Conservation (phyloP, 2,888 invertebrate genomes). For the Cataglyphis rosenhaueri region DNA sequence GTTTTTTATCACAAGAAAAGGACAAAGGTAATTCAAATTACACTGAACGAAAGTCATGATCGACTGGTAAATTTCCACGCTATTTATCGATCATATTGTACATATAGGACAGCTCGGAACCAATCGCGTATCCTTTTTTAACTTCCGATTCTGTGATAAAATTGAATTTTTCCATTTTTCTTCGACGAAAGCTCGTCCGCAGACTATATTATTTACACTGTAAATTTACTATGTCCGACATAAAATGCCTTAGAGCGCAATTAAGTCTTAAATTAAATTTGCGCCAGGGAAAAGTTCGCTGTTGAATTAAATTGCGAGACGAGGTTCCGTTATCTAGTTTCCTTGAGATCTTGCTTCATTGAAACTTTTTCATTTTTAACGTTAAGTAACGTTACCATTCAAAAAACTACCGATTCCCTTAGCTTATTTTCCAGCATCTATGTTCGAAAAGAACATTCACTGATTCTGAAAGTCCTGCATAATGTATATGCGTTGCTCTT, state of each 20-base stretch:
- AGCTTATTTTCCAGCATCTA: background rate
- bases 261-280: constrained; percentile 28
- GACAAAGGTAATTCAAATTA: constrained; percentile 66
- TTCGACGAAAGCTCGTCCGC: background rate
- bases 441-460: background rate
- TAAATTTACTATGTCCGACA: background rate
- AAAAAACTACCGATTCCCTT: background rate
- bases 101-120: constrained; percentile 24
- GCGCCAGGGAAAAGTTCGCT: background rate
- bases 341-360: background rate
- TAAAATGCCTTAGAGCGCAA: background rate
- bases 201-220: background rate
- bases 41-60: constrained; percentile 49
- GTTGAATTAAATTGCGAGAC: constrained; percentile 20
- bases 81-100: constrained; percentile 28
- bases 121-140: constrained; percentile 40
- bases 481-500: constrained; percentile 18
- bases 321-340: constrained; percentile 12
- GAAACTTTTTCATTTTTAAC: background rate
- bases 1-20: constrained; percentile 54
- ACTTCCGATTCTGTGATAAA: background rate
- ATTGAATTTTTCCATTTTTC: background rate
- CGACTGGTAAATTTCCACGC: constrained; percentile 56
- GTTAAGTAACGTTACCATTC: background rate
- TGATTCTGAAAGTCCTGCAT: constrained; percentile 7